Base-by-base conservation (phyloP, 2,113 vertebrate genomes). In the Melanotaenia duboulayi region DNA sequence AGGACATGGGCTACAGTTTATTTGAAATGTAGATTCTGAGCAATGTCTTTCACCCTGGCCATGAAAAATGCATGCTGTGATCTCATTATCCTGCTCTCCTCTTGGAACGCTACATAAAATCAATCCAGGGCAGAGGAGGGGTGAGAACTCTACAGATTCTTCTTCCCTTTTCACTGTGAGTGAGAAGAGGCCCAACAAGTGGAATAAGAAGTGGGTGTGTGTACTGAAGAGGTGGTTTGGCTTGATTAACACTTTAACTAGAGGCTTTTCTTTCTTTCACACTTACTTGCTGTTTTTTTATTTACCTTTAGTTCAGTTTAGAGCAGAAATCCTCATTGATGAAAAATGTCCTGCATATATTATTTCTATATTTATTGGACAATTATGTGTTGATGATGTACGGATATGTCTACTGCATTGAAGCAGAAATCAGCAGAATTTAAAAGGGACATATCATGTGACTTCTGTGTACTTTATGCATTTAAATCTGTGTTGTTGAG, bases 61-160 rank as follows among this genome's bases (percentile, higher is more conserved):
- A 83, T 85, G 83, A 90, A 90, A 90, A 85, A 90, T 83, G 65
- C 83, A 87, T 76, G 86, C 80, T 80, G 83, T 56, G 84, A 84
- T 89, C 85, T 90, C 85, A 82, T 91, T 89, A 89, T 83, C 71
- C 77, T 40, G 16, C 61, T 78, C 74, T 82, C 48, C 66, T 85
- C 67, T 71, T 61, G 67, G 77, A 87, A 77, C 60, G 10, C 80
- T 48, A 79, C 78, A 76, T 69, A 77, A 86, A 84, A 90, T 87
- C 86, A 83, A 83, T 85, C 77, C 52, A 0, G 88, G 69, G 72
- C 76, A 63, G 74, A 65, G 62, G 64, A 70, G 65, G 68, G 76
- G 56, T 68, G 74, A 81, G 82, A 80, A 50, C 72, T 37, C 77
- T 56, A 61, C 76, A 70, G 71, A 81, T 80, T 78, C 64, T 74